Evolutionary conservation across 1,140 invertebrate species (phyloP), one percentile per base, ranked within the genome.

Genomic region (Drosophila arawakana): DNA sequence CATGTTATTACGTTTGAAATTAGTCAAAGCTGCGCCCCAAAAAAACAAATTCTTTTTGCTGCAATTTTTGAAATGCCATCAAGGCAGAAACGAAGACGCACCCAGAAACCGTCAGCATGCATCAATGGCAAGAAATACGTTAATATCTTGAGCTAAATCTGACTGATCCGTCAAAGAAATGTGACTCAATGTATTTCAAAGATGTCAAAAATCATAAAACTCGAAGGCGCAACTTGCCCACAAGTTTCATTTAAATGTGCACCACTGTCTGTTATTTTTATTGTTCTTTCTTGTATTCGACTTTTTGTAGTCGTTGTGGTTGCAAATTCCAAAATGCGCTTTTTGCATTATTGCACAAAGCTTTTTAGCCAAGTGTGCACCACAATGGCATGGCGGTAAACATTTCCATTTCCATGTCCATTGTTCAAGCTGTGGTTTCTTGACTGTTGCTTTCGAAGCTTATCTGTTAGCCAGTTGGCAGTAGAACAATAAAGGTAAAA

Each of bases 51-150:
- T 18, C 46, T 58, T 43, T 15, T 13, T 13, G 13, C 10, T 70
- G 59, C 61, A 76, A 81, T 73, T 76, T 57, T 70, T 79, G 58
- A 86, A 88, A 88, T 86, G 76, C 80, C 83, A 88, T 55, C 79
- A 41, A 80, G 65, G 79, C 79, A 76, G 25, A 78, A 8, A 78
- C 11, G 73, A 73, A 88, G 76, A 83, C 83, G 83, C 83, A 60
- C 83, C 83, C 83, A 80, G 47, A 77, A 80, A 86, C 75, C 61
- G 80, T 79, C 82, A 82, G 68, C 72, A 86, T 57, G 60, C 73
- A 88, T 88, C 83, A 72, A 70, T 76, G 63, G 39, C 71, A 60
- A 30, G 25, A 30, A 30, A 41, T 11, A n/a, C 52, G 11, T 34
- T 10, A 52, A 39, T 55, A 55, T 58, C 55, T 58, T 78, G 79